These are phyloP conservation scores for Bufo bufo DNA, from an alignment of 2,113 vertebrate genomes.

Conservation along the genomic window DNA sequence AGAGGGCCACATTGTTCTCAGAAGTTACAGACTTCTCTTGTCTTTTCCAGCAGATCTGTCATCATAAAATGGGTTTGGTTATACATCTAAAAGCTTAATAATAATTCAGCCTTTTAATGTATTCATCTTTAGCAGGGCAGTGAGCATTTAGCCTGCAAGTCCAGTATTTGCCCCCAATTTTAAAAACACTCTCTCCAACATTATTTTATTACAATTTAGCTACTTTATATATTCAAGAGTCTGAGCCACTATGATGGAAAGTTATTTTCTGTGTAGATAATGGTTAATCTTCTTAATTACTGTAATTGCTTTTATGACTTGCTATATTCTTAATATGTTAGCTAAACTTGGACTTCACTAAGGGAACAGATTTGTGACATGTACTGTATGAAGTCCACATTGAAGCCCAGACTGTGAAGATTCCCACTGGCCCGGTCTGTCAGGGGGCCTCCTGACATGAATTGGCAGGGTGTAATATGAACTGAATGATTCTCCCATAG, in stretches of 20 bases:
- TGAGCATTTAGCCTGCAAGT: neutral
- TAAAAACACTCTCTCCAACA: neutral
- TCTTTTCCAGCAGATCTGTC: constrained; percentile 48
- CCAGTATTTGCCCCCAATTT: neutral
- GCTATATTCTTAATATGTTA: neutral
- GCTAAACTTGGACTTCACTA: neutral
- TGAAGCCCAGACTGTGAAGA: neutral
- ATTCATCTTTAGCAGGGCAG: neutral
- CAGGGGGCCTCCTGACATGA: no score
- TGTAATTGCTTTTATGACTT: neutral
- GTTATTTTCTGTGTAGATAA: neutral
- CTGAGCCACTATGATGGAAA: neutral
- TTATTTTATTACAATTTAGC: neutral
- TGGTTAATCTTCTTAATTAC: neutral
- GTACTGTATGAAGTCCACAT: neutral
- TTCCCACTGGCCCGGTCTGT: no score
- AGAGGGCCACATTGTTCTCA: constrained; percentile 47
- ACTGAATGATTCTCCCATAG: no score
- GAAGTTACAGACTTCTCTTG: constrained; percentile 35
- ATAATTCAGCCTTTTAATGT: neutral
- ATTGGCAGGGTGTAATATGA: no score
- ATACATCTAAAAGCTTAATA: constrained; percentile 10
- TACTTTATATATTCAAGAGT: neutral
- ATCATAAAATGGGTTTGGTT: constrained; percentile 15
- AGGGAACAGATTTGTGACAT: neutral